Evolutionary conservation across 2,888 invertebrate genomes (phyloP), one percentile per base, ranked within the genome.

Genomic region (Ganaspis brasiliensis): DNA sequence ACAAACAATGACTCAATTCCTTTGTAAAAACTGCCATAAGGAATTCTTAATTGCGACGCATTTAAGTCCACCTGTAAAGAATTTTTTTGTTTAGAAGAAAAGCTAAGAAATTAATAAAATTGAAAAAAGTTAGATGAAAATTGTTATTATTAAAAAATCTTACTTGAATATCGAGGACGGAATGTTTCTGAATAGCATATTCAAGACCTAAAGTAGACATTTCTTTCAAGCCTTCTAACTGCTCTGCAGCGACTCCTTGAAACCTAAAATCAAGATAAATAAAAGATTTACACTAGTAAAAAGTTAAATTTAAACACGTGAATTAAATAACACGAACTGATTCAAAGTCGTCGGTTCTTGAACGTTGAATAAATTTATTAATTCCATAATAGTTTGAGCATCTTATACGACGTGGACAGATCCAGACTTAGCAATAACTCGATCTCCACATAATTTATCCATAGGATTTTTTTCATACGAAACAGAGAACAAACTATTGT

Each of bases 141-240:
- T n/a, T n/a, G n/a, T n/a, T n/a, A n/a, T n/a, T n/a, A n/a, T n/a
- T n/a, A n/a, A n/a, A n/a, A n/a, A n/a, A 21, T 71, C 40, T 74
- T 83, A 88, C 87, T 82, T 91, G 90, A 79, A 98, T 91, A 83
- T 98, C 97, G 16, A 98, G 92, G 73, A 95, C 93, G 0, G 95
- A 94, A 87, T 97, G 97, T 83, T 96, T 94, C 75, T 98, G 96
- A 70, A 99, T 97, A 0, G 98, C 97, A 87, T 98, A 96, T 88
- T 98, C 97, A 90, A 99, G 94, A 2, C 99, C 98, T 3, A 97
- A 93, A 0, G 98, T 95, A 0, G 99, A 98, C 91, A 97, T 97
- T 90, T 98, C 97, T 91, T 98, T 98, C 74, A 99, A 94, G 84
- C 97, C 96, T 45, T 96, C 95, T 72, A 99, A 92, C 87, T 95